A percentile compares a stretch with the other conserved stretches of the same genome.
Conservation (phyloP, 2,113 vertebrate species). For the Mesembrinibis cayennensis region DNA sequence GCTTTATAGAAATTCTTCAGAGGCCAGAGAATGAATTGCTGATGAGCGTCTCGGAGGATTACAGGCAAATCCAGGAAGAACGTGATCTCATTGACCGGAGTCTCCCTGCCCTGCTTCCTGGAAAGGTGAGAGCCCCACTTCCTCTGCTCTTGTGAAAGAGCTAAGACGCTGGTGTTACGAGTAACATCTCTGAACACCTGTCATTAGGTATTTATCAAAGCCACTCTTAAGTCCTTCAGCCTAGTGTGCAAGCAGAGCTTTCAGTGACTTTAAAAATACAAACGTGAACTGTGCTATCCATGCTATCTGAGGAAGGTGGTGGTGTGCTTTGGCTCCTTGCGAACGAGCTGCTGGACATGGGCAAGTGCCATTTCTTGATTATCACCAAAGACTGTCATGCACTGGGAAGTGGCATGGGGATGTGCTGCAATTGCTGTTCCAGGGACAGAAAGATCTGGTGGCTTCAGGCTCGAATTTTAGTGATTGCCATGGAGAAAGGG, state of each 20-base stretch:
- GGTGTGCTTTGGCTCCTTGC: background rate
- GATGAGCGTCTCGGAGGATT: slow-evolving; percentile 81
- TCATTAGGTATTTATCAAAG: background rate
- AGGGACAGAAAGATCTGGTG: background rate
- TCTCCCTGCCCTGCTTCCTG: slow-evolving; percentile 73
- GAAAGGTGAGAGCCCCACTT: slow-evolving; percentile 74
- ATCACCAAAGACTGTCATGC: background rate
- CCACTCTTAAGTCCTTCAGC: background rate
- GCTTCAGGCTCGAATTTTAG: background rate
- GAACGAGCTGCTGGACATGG: background rate
- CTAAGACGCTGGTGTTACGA: background rate
- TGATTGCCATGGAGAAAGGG: background rate
- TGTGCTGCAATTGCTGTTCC: background rate
- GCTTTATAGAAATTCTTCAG: slow-evolving; percentile 69
- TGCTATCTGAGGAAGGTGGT: background rate
- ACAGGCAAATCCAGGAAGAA: slow-evolving; percentile 83
- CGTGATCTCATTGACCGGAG: slow-evolving; percentile 75
- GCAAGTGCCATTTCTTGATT: background rate
- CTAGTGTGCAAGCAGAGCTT: background rate
- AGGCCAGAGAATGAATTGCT: slow-evolving; percentile 80
- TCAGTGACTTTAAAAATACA: background rate
- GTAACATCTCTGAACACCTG: background rate
- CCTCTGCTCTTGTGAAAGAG: background rate
- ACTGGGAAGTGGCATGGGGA: background rate
- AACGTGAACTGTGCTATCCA: background rate